A percentile compares a stretch with the other conserved stretches of the same genome.
phyloP scores from a whole-genome alignment of 2,113 vertebrate genomes.

The Catharus fuscescens region DNA sequence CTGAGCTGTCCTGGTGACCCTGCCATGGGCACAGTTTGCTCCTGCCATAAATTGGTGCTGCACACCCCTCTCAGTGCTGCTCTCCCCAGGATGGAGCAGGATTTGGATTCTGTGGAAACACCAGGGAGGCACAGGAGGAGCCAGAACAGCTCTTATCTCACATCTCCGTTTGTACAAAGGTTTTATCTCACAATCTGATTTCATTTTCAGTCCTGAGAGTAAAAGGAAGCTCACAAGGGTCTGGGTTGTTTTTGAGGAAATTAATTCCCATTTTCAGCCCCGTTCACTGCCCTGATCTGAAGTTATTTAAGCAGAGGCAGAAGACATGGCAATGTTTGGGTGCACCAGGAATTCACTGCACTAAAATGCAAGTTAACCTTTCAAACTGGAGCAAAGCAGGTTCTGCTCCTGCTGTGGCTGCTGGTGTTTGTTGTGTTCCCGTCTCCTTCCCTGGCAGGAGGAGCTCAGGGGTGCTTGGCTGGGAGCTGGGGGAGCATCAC shows the following conservation, averaged over 20 bases:
- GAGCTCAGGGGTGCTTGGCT: not conserved
- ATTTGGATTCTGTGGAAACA: not conserved
- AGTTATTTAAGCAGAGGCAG: not conserved
- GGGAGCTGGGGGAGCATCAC: not conserved
- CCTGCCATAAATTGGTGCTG: not conserved
- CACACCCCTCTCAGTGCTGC: not conserved
- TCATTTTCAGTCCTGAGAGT: not conserved
- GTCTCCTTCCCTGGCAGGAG: not conserved
- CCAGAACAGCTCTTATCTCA: not conserved
- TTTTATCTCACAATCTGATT: not conserved
- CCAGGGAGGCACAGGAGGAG: not conserved
- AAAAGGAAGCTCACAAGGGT: not conserved
- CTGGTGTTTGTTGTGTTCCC: not conserved
- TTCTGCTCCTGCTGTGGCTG: not conserved
- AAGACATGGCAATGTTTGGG: not conserved
- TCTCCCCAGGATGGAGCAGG: accelerated
- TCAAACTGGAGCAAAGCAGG: not conserved
- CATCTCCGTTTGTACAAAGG: not conserved
- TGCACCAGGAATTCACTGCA: not conserved
- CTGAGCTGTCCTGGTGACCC: not conserved
- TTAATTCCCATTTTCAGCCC: not conserved
- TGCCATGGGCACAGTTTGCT: accelerated
- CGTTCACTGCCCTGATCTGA: not conserved
- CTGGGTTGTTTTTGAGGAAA: not conserved
- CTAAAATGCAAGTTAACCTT: not conserved